Evolutionary conservation across 2,888 invertebrate species (phyloP).

Genomic region (Drosophila mulleri): DNA sequence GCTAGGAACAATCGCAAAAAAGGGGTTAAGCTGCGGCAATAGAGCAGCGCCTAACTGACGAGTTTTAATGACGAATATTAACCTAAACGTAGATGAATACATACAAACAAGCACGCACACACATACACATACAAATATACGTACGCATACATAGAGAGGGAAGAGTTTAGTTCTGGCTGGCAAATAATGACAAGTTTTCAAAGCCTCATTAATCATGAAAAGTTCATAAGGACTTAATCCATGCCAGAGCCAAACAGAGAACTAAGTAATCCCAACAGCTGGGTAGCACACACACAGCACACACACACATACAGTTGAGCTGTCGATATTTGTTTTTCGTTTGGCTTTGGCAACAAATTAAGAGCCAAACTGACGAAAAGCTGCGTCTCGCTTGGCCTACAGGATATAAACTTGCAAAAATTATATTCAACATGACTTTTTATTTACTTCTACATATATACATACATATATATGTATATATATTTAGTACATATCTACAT

Average conservation of each 20-base stretch:
- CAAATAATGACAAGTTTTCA: constrained; percentile 69
- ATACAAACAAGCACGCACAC: background rate
- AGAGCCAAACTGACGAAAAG: constrained; percentile 63
- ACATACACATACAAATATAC: too few species aligned
- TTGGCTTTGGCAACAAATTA: constrained; percentile 59
- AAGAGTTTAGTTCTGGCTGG: constrained; percentile 3
- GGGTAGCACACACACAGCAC: constrained; percentile 2
- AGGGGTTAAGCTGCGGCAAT: background rate
- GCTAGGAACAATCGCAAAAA: background rate
- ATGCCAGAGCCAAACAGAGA: constrained; percentile 41
- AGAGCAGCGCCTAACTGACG: background rate
- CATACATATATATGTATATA: background rate
- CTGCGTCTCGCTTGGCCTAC: constrained; percentile 21
- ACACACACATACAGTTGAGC: constrained; percentile 28
- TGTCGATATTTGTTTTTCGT: constrained; percentile 75
- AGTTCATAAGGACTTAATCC: constrained; percentile 73
- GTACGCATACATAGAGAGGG: background rate
- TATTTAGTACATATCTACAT: background rate
- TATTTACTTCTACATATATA: constrained; percentile 14
- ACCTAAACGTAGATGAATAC: constrained; percentile 1
- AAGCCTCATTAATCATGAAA: constrained; percentile 76
- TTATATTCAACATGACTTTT: constrained; percentile 41
- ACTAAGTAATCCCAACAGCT: constrained; percentile 42
- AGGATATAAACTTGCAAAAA: constrained; percentile 17
- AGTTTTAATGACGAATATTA: constrained; percentile 17